Percentiles rank a stretch among this genome's conserved stretches.
Conservation (phyloP, 2,888 invertebrate species). For the Chrysolina americana region DNA sequence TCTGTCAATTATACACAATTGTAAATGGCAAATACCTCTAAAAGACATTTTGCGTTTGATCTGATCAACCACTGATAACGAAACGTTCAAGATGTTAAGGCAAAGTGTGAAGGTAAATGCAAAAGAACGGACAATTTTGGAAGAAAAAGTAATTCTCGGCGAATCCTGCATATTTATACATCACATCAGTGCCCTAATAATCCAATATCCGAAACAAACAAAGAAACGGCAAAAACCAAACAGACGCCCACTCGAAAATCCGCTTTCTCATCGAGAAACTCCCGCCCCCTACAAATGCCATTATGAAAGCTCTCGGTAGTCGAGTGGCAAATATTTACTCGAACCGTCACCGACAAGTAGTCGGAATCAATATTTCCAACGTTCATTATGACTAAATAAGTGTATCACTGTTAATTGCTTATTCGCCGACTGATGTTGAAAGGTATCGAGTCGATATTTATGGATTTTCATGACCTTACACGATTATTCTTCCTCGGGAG, state of each 20-base stretch:
- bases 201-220: slow-evolving; percentile 1
- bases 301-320: slow-evolving; percentile 44
- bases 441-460: too few relatives aligned
- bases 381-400: slow-evolving; percentile 38
- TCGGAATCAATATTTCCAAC: slow-evolving; percentile 46
- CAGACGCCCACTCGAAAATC: slow-evolving; percentile 28
- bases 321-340: slow-evolving; percentile 52
- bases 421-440: not conserved
- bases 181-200: not conserved
- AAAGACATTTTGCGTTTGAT: too few relatives aligned
- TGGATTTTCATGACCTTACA: too few relatives aligned
- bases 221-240: not conserved
- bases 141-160: too few relatives aligned
- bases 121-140: too few relatives aligned
- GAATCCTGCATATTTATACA: not conserved
- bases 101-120: too few relatives aligned
- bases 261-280: slow-evolving; percentile 29
- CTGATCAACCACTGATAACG: too few relatives aligned
- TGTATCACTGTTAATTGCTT: slow-evolving; percentile 4
- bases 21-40: too few relatives aligned
- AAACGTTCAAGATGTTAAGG: too few relatives aligned
- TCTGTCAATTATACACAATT: too few relatives aligned
- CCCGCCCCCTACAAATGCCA: slow-evolving; percentile 32
- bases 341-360: slow-evolving; percentile 34
- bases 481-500: too few relatives aligned